Evolutionary conservation across 1,140 invertebrate genomes (phyloP), one percentile per base, ranked within the genome.

Genomic region (Campoletis sonorensis): DNA sequence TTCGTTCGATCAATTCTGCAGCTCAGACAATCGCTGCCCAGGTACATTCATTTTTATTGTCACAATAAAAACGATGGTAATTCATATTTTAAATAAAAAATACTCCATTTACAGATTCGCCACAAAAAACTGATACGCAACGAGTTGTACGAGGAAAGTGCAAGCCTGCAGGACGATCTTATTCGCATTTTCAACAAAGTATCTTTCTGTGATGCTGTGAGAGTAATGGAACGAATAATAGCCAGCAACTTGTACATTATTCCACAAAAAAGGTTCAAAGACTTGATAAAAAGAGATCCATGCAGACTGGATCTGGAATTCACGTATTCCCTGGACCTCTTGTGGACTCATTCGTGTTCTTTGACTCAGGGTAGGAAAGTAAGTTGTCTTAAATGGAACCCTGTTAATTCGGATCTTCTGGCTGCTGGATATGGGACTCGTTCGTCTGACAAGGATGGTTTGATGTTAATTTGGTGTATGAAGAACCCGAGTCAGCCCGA

Each of bases 401-500:
- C 93, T 1, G 87, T 85, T n/a, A 95, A 96, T 83, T 82, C 90
- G 4, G 94, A 94, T 82, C 91, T 96, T 0, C 83, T 96, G 18
- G 96, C 95, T 0, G 95, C 95, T 1, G 95, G 93, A n/a, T 95
- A 96, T 82, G 95, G 95, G 1, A 40, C 73, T 8, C 27, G 18
- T 0, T 70, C 84, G 37, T 18, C 37, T 23, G 64, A 84, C 78
- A 72, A 82, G 13, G 89, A 91, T 70, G 96, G 97, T 1, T 85
- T 95, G n/a, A 92, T 98, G 1, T 93, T 95, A 68, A 92, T 97
- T 82, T 98, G 96, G 96, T 95, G 94, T 82, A 94, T 97, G 0
- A 98, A 98, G 92, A 98, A 98, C 90, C 97, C 97, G 0, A 94
- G 94, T 13, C 95, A 95, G 85, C 97, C 97, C 0, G 97, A 97